These are phyloP conservation scores for Norana najaformis DNA, from an alignment of 2,888 invertebrate genomes.

Conservation along the genomic window DNA sequence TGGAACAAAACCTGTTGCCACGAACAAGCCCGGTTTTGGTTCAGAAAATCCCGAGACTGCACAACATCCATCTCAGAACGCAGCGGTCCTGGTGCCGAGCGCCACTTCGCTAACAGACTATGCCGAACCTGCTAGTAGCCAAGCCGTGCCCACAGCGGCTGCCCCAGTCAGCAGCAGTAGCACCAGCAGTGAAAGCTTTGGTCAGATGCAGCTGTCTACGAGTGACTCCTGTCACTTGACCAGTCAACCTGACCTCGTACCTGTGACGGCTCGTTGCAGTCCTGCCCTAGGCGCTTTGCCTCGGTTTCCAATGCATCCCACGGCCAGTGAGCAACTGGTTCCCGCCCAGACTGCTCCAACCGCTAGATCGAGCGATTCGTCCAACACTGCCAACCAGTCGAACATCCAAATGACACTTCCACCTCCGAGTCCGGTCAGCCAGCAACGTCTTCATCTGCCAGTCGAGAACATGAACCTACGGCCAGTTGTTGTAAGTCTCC, in stretches of 20 bases:
- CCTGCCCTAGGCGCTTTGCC: neutral
- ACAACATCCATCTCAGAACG: neutral
- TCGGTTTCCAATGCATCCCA: neutral
- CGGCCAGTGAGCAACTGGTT: neutral
- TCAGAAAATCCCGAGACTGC: neutral
- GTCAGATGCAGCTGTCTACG: neutral
- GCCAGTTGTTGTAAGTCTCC: neutral
- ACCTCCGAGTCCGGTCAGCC: neutral
- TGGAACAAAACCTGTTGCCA: neutral
- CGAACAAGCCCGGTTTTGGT: neutral
- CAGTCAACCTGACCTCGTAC: neutral
- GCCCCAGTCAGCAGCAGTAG: neutral
- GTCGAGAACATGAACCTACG: neutral
- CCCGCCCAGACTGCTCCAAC: neutral
- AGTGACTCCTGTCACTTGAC: neutral
- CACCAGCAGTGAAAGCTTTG: neutral
- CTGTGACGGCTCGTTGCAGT: neutral
- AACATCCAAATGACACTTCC: neutral
- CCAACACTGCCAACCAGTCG: neutral
- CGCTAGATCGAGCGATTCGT: neutral
- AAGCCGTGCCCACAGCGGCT: neutral
- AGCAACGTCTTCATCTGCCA: neutral
- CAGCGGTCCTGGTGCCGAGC: neutral
- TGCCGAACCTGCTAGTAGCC: neutral
- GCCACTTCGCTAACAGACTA: neutral